Conservation (phyloP, 2,797 vertebrate species). For the Eutrigla gurnardus region DNA sequence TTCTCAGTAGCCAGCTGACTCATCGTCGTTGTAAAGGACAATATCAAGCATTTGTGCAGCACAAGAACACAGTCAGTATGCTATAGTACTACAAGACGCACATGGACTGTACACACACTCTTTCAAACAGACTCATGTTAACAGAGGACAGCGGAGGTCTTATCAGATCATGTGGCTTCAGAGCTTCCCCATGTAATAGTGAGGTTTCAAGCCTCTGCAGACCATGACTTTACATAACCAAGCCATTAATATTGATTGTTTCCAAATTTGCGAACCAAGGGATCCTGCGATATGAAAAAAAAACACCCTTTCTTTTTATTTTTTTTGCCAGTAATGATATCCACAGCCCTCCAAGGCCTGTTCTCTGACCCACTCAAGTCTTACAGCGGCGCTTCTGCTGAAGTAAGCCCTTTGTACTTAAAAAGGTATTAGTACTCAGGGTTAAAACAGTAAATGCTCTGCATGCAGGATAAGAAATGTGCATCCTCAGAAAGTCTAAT, state of each 20-base stretch:
- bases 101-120: constrained; percentile 7
- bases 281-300: constrained; percentile 72
- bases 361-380: constrained; percentile 74
- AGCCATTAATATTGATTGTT: constrained; percentile 82
- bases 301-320: constrained; percentile 70
- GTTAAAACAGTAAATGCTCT: constrained; percentile 78
- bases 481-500: constrained; percentile 67
- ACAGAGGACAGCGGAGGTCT: constrained; percentile 39
- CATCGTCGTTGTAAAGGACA: constrained; percentile 16
- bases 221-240: constrained; percentile 74
- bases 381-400: constrained; percentile 72
- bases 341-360: constrained; percentile 73
- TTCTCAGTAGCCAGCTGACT: constrained; percentile 16
- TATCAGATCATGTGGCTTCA: constrained; percentile 49
- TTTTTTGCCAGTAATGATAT: constrained; percentile 73
- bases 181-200: constrained; percentile 39
- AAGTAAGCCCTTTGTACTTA: constrained; percentile 80
- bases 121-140: constrained; percentile 18
- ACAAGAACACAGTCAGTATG: not conserved
- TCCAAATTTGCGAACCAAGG: constrained; percentile 71
- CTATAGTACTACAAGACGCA: not conserved
- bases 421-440: constrained; percentile 72
- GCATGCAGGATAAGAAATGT: constrained; percentile 71
- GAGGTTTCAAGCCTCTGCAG: constrained; percentile 55
- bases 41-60: constrained; percentile 5